These are phyloP conservation scores for Microcebus ravelobensis DNA, from an alignment of 2,113 vertebrate genomes.

Conservation along the genomic window DNA sequence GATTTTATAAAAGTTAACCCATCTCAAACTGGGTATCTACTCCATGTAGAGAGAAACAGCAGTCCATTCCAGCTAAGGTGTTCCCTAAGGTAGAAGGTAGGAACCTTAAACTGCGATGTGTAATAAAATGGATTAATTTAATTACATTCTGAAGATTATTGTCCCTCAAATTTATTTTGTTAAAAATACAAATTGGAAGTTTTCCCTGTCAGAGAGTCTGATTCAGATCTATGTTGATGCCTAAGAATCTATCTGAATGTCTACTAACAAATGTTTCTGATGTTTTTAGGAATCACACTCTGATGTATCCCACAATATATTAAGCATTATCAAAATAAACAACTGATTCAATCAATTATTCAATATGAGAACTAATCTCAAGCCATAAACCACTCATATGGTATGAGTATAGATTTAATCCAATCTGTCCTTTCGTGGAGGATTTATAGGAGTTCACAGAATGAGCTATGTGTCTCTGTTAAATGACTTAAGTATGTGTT, in stretches of 20 bases:
- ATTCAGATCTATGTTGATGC: neutral
- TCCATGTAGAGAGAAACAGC: neutral
- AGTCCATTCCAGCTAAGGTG: neutral
- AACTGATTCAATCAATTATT: neutral
- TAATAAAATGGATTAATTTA: neutral
- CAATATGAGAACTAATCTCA: neutral
- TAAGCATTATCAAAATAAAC: neutral
- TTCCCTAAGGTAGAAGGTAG: neutral
- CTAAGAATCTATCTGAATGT: neutral
- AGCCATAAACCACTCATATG: neutral
- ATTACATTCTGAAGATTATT: neutral
- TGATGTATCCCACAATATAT: neutral
- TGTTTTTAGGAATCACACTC: neutral
- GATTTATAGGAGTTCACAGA: neutral
- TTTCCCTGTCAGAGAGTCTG: neutral
- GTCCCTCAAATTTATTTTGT: neutral
- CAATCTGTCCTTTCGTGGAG: neutral
- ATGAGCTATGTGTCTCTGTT: neutral
- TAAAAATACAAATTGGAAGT: neutral
- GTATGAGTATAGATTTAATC: neutral
- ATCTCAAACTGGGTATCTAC: neutral
- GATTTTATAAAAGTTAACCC: neutral
- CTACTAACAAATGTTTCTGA: neutral
- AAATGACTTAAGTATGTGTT: neutral
- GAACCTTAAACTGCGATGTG: neutral